Conservation (phyloP, 2,797 vertebrate species). For the Cuculus canorus region DNA sequence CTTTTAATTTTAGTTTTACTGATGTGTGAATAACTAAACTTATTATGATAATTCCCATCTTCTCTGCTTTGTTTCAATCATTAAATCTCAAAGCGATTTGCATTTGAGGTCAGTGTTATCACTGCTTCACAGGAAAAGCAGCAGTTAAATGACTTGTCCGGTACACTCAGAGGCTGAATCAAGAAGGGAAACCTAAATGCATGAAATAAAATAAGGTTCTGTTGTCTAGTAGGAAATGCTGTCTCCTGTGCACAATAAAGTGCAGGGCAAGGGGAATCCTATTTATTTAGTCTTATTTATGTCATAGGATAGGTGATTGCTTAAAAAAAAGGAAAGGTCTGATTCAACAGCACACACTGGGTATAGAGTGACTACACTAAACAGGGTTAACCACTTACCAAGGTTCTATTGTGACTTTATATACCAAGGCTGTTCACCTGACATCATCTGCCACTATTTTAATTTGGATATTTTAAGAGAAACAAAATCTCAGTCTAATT, state of each 20-base stretch:
- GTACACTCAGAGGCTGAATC: neutral
- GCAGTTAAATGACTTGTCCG: neutral
- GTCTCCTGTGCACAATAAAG: neutral
- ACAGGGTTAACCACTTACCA: neutral
- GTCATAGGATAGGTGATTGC: neutral
- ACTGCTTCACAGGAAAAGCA: neutral
- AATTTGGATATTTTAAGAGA: neutral
- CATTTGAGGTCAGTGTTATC: neutral
- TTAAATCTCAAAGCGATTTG: slow-evolving; percentile 15
- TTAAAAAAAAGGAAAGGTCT: neutral
- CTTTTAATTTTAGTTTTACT: slow-evolving; percentile 8
- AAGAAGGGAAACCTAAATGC: neutral
- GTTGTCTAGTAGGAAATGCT: neutral
- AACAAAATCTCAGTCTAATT: neutral
- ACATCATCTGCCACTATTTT: neutral
- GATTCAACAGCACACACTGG: neutral
- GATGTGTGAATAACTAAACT: neutral
- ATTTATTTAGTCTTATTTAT: neutral
- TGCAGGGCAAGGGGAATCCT: neutral
- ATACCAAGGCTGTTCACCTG: neutral
- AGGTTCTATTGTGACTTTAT: neutral
- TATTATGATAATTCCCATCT: neutral
- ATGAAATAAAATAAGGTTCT: neutral
- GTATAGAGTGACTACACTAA: neutral
- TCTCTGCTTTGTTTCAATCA: neutral